These are phyloP conservation scores for Sebastes nivosus DNA, from an alignment of 2,797 vertebrate species.

Conservation along the genomic window DNA sequence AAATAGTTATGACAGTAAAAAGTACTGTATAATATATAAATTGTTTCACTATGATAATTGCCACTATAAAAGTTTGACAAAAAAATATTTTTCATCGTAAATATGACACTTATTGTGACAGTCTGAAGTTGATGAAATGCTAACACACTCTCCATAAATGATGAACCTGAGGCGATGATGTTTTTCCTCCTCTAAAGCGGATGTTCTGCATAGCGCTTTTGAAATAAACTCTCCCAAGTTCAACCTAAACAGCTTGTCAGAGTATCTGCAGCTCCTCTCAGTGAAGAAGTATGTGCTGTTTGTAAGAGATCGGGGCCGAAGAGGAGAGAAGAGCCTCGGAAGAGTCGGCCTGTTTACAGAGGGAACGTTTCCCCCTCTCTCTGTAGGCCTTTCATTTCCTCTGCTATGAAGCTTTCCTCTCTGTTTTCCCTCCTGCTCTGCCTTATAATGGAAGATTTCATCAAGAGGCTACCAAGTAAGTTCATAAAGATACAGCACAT, in stretches of 20 bases:
- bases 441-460: slow-evolving; percentile 40
- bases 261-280: neutral
- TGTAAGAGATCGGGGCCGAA: slow-evolving; percentile 14
- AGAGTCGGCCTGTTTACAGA: slow-evolving; percentile 49
- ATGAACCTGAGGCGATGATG: neutral
- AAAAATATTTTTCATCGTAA: neutral
- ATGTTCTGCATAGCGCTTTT: neutral
- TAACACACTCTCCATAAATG: neutral
- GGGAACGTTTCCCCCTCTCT: slow-evolving; percentile 30
- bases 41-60: neutral
- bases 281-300: slow-evolving; percentile 43
- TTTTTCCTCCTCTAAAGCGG: slow-evolving; percentile 9
- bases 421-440: neutral
- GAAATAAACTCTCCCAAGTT: slow-evolving; percentile 46
- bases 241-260: slow-evolving; percentile 43
- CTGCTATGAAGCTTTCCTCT: slow-evolving; percentile 21
- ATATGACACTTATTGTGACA: neutral
- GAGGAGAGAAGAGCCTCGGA: slow-evolving; percentile 28
- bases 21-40: neutral
- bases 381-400: slow-evolving; percentile 65
- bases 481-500: neutral
- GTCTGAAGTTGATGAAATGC: neutral
- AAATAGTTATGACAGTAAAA: neutral
- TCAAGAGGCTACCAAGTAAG: neutral
- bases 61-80: neutral